These are phyloP conservation scores for Lophius piscatorius DNA, from an alignment of 2,113 vertebrate species.

Conservation along the genomic window DNA sequence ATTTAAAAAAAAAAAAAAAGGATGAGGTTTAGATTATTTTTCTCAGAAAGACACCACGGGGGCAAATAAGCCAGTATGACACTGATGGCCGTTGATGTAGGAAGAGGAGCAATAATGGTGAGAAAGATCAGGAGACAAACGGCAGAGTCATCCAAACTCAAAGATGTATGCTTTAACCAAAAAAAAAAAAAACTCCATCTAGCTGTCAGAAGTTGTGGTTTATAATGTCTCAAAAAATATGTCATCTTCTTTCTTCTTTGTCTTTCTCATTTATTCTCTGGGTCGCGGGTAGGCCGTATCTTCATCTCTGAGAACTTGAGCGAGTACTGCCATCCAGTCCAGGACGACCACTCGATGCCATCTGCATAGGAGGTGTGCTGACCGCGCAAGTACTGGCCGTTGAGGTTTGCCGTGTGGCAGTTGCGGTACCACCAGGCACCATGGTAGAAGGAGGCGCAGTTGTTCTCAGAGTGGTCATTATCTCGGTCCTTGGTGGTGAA, in stretches of 20 bases:
- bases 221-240: conserved; percentile 41
- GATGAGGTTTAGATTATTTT: conserved; percentile 12
- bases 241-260: not conserved
- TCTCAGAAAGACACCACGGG: conserved; percentile 14
- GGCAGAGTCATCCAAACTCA: conserved; percentile 50
- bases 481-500: conserved; percentile 98
- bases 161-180: conserved; percentile 56
- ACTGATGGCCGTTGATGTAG: conserved; percentile 25
- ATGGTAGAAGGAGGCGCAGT: conserved; percentile 96
- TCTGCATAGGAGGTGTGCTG: conserved; percentile 96
- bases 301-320: conserved; percentile 99
- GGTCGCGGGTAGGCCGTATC: conserved; percentile 88
- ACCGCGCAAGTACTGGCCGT: conserved; percentile 94
- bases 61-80: conserved; percentile 26
- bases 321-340: conserved; percentile 99
- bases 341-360: conserved; percentile 96
- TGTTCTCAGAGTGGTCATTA: conserved; percentile 97
- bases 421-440: conserved; percentile 99
- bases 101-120: conserved; percentile 34
- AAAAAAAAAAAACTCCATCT: conserved; percentile 61
- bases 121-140: conserved; percentile 48
- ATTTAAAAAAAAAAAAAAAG: conserved; percentile 28
- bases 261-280: conserved; percentile 83
- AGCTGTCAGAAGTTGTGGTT: conserved; percentile 55
- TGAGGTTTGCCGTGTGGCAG: conserved; percentile 98